Base-by-base conservation (phyloP, 2,888 invertebrate species). In the Lapara coniferarum region DNA sequence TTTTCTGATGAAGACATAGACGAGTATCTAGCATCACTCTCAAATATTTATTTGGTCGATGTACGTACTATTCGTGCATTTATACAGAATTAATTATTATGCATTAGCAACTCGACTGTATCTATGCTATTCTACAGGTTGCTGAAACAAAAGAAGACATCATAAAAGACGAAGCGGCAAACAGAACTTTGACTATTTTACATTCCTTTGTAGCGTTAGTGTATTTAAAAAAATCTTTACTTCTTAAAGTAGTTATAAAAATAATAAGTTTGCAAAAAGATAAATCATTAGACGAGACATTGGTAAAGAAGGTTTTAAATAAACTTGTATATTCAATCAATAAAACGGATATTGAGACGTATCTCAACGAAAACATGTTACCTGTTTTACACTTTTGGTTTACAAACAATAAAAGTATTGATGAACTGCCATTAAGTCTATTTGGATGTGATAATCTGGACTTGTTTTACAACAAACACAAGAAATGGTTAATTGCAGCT, bases 111-210 rank as follows among this genome's bases (percentile, higher is more conserved):
- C 13, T 25, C 13, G 16, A 10, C n/a, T 25, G 25, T 46, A 52
- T 37, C 16, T 44, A 52, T 49, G 12, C 10, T 49, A 30, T 85
- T 85, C 84, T 89, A 82, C 79, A 94, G 89, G 88, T 92, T 46
- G 80, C 90, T 44, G 82, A 87, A 51, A 78, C 85, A 66, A 86
- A 85, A 55, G 87, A 90, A 69, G 85, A 90, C 53, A 88, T 95
- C 77, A 77, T 91, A 66, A 89, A 90, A 72, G 96, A 96, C 78
- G 96, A 96, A 85, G 88, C 89, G 1, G 86, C 89, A 0, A 95
- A 95, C 72, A 89, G 95, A 79, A 94, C 95, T 0, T 87, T 94
- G 0, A 95, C 95, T 56, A 93, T 95, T 10, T 85, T 96, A 19
- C 95, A 96, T 66, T 91, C 93, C 49, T 92, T 95, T 72, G 88